Evolutionary conservation across 2,797 vertebrate species (phyloP).

Genomic region (Poeciliopsis paucimaculata): DNA sequence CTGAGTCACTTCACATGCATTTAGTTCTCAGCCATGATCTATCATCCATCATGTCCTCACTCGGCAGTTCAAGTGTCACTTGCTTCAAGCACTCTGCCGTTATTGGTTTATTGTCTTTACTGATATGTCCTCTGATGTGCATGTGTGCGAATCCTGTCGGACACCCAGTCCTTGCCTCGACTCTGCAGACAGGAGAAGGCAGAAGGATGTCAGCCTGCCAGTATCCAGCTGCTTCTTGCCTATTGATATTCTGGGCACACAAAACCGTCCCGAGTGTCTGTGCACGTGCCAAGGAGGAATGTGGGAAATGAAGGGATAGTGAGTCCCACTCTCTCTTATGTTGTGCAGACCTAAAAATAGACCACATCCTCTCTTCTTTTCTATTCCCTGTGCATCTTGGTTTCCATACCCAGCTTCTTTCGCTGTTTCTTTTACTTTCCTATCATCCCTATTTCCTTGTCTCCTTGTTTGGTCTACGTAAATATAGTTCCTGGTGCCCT

Average conservation of each 20-base stretch:
- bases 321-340: slow-evolving; percentile 53
- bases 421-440: slow-evolving; percentile 11
- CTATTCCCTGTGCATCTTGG: slow-evolving; percentile 64
- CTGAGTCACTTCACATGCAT: slow-evolving; percentile 16
- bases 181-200: slow-evolving; percentile 64
- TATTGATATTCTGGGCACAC: slow-evolving; percentile 77
- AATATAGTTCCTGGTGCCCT: slow-evolving; percentile 60
- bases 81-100: slow-evolving; percentile 46
- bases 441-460: slow-evolving; percentile 35
- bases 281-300: slow-evolving; percentile 77
- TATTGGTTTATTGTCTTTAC: slow-evolving; percentile 51
- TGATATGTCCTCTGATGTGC: slow-evolving; percentile 58
- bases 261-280: slow-evolving; percentile 63
- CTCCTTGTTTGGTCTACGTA: slow-evolving; percentile 52
- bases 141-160: slow-evolving; percentile 54
- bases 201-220: slow-evolving; percentile 76
- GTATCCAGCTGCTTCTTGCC: slow-evolving; percentile 73
- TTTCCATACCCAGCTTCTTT: slow-evolving; percentile 50
- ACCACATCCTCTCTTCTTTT: slow-evolving; percentile 62
- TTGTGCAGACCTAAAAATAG: slow-evolving; percentile 77
- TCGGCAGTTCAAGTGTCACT: slow-evolving; percentile 54
- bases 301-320: slow-evolving; percentile 63
- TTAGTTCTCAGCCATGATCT: slow-evolving; percentile 23
- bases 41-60: slow-evolving; percentile 54
- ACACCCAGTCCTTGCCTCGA: slow-evolving; percentile 58